These are phyloP conservation scores for Lordiphosa clarofinis DNA, from an alignment of 1,140 invertebrate genomes.

Conservation along the genomic window DNA sequence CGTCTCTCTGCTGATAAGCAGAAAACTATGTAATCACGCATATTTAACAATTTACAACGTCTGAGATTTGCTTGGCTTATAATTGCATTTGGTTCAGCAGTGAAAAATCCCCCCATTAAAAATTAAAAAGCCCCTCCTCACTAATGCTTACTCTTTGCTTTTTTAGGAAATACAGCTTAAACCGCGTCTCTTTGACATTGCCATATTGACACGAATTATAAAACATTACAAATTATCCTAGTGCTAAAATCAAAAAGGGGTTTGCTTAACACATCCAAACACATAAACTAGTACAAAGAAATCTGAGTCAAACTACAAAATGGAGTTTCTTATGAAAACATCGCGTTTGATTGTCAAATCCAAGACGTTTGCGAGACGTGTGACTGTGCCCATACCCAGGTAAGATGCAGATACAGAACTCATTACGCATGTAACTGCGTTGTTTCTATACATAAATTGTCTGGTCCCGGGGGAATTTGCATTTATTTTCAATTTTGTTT, in stretches of 20 bases:
- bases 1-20: conserved; percentile 13
- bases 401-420: conserved; percentile 55
- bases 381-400: conserved; percentile 77
- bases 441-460: conserved; percentile 47
- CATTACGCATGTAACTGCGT: conserved; percentile 73
- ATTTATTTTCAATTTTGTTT: conserved; percentile 57
- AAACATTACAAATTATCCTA: conserved; percentile 51
- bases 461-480: conserved; percentile 48
- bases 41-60: conserved; percentile 10
- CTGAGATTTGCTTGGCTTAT: conserved; percentile 15
- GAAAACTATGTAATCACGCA: conserved; percentile 4
- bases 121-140: conserved; percentile 3
- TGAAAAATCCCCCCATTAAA: neutral
- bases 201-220: conserved; percentile 74
- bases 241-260: neutral
- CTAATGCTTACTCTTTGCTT: conserved; percentile 32
- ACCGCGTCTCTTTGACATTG: conserved; percentile 76
- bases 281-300: conserved; percentile 3
- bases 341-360: conserved; percentile 73
- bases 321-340: conserved; percentile 79
- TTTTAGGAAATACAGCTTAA: conserved; percentile 71
- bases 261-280: conserved; percentile 8
- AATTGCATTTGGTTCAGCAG: conserved; percentile 49
- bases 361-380: conserved; percentile 73
- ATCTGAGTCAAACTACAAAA: conserved; percentile 23